Conservation (phyloP, 2,797 vertebrate species). For the Sebastes paucispinis region DNA sequence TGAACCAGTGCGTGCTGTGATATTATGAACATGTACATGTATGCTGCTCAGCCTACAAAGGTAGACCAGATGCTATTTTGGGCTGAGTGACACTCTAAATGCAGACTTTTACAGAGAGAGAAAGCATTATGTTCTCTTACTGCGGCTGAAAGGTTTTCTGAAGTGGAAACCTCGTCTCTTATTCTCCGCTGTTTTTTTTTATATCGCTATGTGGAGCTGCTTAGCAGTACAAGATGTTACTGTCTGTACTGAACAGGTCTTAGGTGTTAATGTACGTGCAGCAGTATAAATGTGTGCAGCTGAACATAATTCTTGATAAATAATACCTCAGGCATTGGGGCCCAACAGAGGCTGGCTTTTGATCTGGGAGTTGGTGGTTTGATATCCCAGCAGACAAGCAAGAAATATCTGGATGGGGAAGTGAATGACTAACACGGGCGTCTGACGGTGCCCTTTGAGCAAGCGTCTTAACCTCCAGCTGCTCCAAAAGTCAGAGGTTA, state of each 20-base stretch:
- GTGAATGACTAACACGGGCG: constrained; percentile 17
- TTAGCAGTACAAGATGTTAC: not conserved
- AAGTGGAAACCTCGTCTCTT: not conserved
- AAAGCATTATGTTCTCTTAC: not conserved
- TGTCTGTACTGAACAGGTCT: not conserved
- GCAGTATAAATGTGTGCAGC: not conserved
- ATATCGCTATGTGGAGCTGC: not conserved
- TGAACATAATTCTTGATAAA: not conserved
- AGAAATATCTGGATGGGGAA: not conserved
- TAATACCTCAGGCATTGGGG: not conserved
- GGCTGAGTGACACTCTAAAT: not conserved
- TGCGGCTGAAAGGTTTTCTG: not conserved
- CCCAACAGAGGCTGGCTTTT: not conserved
- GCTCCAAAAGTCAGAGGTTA: constrained; percentile 3
- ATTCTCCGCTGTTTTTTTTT: not conserved
- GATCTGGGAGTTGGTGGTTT: not conserved
- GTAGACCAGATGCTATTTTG: constrained; percentile 10
- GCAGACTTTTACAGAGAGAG: not conserved
- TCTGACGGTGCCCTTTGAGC: not conserved
- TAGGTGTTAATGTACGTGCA: not conserved
- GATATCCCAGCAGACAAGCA: not conserved
- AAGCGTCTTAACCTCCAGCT: not conserved
- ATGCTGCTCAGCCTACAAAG: not conserved
- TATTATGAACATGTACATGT: not conserved
- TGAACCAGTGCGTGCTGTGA: not conserved